These are phyloP conservation scores for Origma solitaria DNA, from an alignment of 2,113 vertebrate species.

Conservation along the genomic window DNA sequence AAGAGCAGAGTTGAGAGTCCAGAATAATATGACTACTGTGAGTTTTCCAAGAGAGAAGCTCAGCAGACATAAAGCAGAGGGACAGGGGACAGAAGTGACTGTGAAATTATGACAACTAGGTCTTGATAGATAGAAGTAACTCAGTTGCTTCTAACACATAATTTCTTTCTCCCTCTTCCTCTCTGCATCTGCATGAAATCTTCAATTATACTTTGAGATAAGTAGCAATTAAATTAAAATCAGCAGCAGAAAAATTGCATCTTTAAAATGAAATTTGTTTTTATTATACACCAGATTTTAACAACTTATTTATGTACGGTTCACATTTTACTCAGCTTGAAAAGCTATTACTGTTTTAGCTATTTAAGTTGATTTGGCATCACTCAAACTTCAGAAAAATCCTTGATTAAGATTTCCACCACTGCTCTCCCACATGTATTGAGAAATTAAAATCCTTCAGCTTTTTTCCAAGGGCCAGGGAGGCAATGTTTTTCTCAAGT, in stretches of 20 bases:
- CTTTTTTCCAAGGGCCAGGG: not conserved
- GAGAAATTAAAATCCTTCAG: not conserved
- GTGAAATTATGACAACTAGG: not conserved
- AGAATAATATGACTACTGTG: not conserved
- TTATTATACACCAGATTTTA: not conserved
- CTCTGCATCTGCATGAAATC: not conserved
- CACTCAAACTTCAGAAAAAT: not conserved
- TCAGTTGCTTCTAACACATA: not conserved
- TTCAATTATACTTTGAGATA: not conserved
- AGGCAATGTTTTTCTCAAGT: not conserved
- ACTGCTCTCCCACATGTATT: not conserved
- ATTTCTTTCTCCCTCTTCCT: not conserved
- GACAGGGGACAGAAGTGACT: not conserved
- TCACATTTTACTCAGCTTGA: not conserved
- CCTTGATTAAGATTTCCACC: not conserved
- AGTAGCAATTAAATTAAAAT: not conserved
- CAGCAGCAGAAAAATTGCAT: not conserved
- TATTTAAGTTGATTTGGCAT: not conserved
- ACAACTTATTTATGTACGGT: rapidly evolving
- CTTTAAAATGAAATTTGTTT: not conserved
- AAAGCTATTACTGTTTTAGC: not conserved
- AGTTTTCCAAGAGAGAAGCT: not conserved
- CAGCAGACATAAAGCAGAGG: not conserved
- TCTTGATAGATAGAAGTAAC: no score
- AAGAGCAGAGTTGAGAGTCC: not conserved